These are phyloP conservation scores for Dilophus febrilis DNA, from an alignment of 2,888 invertebrate species.

Conservation along the genomic window DNA sequence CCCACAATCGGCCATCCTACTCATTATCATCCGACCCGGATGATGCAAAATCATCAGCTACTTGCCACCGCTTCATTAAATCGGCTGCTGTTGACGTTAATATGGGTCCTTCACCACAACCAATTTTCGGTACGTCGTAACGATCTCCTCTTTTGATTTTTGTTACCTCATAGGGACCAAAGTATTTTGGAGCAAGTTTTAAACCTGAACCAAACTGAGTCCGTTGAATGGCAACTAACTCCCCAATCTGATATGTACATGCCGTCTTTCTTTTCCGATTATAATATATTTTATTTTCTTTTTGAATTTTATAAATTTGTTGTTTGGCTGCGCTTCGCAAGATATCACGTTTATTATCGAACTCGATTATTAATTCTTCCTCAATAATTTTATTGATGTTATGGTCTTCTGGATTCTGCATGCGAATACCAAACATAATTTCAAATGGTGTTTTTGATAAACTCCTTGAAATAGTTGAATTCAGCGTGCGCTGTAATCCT, in stretches of 20 bases:
- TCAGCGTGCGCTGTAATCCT: slow-evolving; percentile 1
- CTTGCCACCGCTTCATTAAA: no score
- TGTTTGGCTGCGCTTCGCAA: neutral
- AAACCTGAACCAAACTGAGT: neutral
- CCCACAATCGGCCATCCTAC: no score
- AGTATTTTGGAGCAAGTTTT: neutral
- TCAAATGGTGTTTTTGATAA: slow-evolving; percentile 1
- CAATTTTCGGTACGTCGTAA: no score
- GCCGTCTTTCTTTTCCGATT: neutral
- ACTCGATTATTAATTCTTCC: neutral
- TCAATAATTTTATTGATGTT: neutral
- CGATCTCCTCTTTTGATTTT: neutral
- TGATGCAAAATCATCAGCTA: no score
- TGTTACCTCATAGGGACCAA: neutral
- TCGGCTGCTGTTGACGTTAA: no score
- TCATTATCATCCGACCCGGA: no score
- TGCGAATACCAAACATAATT: neutral
- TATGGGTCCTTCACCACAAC: no score
- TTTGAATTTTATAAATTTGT: no score
- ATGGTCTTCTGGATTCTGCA: neutral
- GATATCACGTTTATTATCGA: neutral
- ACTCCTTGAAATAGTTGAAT: neutral
- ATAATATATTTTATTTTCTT: neutral
- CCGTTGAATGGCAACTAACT: neutral
- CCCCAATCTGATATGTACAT: neutral